A percentile compares a stretch with the other conserved stretches of the same genome.
Evolutionary conservation across 64 coral and sea anemone species (phyloP).

Genomic region (Dendrophyllia cribrosa): DNA sequence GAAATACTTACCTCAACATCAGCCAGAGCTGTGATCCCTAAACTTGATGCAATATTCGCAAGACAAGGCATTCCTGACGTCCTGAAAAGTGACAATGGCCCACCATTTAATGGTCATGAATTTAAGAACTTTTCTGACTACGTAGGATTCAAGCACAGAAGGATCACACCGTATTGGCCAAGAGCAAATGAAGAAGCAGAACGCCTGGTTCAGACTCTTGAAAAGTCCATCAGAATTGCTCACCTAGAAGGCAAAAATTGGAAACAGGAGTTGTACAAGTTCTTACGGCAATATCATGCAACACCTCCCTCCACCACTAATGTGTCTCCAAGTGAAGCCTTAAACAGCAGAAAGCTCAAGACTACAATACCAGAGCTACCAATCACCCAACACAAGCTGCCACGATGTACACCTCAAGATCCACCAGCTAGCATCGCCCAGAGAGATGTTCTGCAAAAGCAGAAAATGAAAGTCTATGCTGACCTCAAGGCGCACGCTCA

Average conservation of each 20-base stretch:
- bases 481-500: conserved; percentile 1
- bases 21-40: conserved; percentile 30
- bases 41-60: conserved; percentile 54
- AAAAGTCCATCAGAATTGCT: conserved; percentile 30
- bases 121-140: conserved; percentile 33
- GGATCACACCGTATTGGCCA: conserved; percentile 46
- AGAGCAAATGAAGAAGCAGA: conserved; percentile 40
- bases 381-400: background rate
- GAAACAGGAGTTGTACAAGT: conserved; percentile 62
- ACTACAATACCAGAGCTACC: conserved; percentile 53
- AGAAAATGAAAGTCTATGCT: conserved; percentile 21
- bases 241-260: conserved; percentile 61
- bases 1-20: conserved; percentile 29
- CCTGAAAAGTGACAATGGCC: conserved; percentile 50
- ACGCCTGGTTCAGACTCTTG: conserved; percentile 13
- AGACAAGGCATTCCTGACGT: conserved; percentile 54
- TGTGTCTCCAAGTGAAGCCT: conserved; percentile 68
- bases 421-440: too few relatives aligned
- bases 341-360: conserved; percentile 74
- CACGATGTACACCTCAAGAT: too few relatives aligned
- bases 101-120: conserved; percentile 48
- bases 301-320: conserved; percentile 67
- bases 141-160: conserved; percentile 48
- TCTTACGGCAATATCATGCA: conserved; percentile 70
- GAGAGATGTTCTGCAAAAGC: background rate